Conservation (phyloP, 2,797 vertebrate genomes). For the Odontamblyopus lacepedii region DNA sequence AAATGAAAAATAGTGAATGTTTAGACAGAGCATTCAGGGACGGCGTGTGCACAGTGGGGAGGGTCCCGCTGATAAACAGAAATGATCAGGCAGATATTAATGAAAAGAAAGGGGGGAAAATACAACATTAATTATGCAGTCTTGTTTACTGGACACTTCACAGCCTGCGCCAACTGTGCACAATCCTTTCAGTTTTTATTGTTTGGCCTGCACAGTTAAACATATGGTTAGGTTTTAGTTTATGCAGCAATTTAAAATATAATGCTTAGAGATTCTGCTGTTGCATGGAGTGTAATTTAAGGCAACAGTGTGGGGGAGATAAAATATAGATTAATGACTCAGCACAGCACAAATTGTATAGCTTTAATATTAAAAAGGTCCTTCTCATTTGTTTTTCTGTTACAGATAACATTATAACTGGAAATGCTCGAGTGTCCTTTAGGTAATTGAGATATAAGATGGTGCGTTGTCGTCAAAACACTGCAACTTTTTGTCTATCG, state of each 20-base stretch:
- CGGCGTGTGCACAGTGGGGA: slow-evolving; percentile 3
- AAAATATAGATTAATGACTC: neutral
- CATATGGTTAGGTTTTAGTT: neutral
- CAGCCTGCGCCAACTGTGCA: neutral
- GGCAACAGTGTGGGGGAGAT: neutral
- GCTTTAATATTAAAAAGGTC: no score
- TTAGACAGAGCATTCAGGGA: slow-evolving; percentile 7
- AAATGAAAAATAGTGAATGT: slow-evolving; percentile 1
- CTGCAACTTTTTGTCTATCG: no score
- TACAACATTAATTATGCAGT: neutral
- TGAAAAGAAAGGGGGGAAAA: neutral
- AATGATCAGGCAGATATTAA: slow-evolving; percentile 13
- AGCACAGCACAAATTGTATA: neutral
- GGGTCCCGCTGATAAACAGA: slow-evolving; percentile 11
- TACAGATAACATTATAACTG: no score
- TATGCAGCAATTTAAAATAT: neutral
- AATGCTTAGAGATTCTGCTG: neutral
- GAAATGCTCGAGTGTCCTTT: no score
- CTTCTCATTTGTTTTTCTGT: no score
- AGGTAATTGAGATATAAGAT: no score
- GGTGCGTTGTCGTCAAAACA: no score
- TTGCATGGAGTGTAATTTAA: neutral
- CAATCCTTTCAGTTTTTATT: neutral
- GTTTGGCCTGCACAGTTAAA: neutral
- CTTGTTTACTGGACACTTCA: slow-evolving; percentile 3